Conservation (phyloP, 2,797 vertebrate species). For the Triplophysa yarkandensis region DNA sequence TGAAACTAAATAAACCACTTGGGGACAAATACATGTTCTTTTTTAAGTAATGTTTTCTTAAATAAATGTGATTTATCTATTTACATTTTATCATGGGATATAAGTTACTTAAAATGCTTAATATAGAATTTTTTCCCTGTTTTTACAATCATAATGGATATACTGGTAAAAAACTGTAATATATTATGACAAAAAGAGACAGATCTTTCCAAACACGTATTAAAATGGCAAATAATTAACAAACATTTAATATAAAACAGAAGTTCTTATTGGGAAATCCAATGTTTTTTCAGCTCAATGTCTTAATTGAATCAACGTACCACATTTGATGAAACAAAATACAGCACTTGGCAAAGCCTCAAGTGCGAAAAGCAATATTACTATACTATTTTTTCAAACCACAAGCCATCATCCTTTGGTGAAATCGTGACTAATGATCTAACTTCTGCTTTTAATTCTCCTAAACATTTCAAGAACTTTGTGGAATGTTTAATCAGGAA, state of each 20-base stretch:
- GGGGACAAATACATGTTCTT: neutral
- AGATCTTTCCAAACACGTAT: neutral
- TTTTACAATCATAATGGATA: neutral
- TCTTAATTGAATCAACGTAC: conserved; percentile 7
- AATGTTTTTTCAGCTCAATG: conserved; percentile 7
- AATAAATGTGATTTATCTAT: neutral
- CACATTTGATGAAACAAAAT: conserved; percentile 1
- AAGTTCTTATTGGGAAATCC: neutral
- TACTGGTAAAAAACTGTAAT: neutral
- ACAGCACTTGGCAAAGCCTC: conserved; percentile 1
- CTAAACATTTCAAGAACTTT: neutral
- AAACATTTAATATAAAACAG: neutral
- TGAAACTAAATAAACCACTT: conserved; percentile 1
- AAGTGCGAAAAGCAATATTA: conserved; percentile 1
- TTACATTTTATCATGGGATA: neutral
- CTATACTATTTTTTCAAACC: conserved; percentile 10
- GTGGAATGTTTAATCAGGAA: conserved; percentile 15
- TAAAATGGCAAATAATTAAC: neutral
- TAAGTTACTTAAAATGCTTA: too few species aligned
- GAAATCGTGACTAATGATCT: conserved; percentile 1
- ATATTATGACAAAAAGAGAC: neutral
- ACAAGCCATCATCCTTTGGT: conserved; percentile 16
- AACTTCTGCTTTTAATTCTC: conserved; percentile 27
- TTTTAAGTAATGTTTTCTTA: neutral
- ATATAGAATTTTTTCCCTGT: neutral